Conservation (phyloP, 2,888 invertebrate genomes). For the Dicyrtoma fusca region DNA sequence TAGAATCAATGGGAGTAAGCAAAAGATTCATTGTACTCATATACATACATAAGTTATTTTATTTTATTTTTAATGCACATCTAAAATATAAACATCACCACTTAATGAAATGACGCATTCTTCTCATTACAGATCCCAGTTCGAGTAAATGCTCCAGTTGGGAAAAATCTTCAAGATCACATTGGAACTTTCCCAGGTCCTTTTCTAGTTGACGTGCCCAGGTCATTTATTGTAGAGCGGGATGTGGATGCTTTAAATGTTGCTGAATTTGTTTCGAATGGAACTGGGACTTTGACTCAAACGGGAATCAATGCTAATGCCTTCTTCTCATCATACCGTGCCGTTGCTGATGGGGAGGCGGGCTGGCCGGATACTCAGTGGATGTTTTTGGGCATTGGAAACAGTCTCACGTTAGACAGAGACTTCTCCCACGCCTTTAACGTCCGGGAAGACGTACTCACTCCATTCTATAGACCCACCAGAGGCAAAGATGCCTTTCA, state of each 20-base stretch:
- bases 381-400: conserved; percentile 53
- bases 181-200: conserved; percentile 54
- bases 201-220: conserved; percentile 47
- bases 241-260: conserved; percentile 44
- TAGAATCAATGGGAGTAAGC: conserved; percentile 36
- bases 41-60: not conserved
- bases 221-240: conserved; percentile 46
- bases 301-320: conserved; percentile 51
- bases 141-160: conserved; percentile 50
- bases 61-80: not conserved
- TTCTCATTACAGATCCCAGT: conserved; percentile 43
- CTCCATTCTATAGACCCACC: conserved; percentile 50
- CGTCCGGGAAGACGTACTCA: conserved; percentile 51
- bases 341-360: conserved; percentile 43
- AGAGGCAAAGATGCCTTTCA: conserved; percentile 54
- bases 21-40: not conserved
- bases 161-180: conserved; percentile 54
- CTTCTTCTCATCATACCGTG: conserved; percentile 52
- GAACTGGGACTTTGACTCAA: conserved; percentile 51
- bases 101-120: no score
- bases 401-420: conserved; percentile 38
- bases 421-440: conserved; percentile 54
- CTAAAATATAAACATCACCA: conserved; percentile 3
- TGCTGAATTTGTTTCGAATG: conserved; percentile 47
- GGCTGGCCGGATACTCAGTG: conserved; percentile 56